phyloP scores from a whole-genome alignment of 2,797 vertebrate genomes.

The Sus cebifrons region DNA sequence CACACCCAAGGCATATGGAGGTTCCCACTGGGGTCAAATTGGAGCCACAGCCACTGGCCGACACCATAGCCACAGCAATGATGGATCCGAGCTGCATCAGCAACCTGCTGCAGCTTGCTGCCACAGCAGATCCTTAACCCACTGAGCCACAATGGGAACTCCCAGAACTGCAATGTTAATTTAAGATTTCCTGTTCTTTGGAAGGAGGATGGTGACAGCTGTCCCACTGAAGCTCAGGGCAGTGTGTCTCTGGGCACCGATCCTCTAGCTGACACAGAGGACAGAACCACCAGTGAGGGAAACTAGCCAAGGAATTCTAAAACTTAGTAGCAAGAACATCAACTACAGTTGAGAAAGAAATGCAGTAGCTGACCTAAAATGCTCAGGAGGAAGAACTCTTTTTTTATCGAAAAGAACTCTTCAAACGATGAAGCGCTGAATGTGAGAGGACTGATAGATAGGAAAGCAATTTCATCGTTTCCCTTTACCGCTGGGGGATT shows the following conservation, averaged over 20 bases:
- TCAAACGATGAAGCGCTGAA: not conserved
- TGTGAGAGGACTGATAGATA: not conserved
- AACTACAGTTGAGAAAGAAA: not conserved
- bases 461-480: not conserved
- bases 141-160: too few relatives aligned
- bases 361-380: accelerated
- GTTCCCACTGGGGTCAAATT: too few relatives aligned
- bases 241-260: accelerated
- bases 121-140: too few relatives aligned
- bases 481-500: not conserved
- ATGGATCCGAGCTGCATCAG: too few relatives aligned
- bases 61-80: too few relatives aligned
- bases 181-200: not conserved
- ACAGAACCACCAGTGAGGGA: not conserved
- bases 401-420: not conserved
- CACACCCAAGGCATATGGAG: too few relatives aligned
- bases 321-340: not conserved
- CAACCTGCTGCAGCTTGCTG: too few relatives aligned
- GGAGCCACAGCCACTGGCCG: too few relatives aligned
- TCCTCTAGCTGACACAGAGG: accelerated
- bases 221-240: accelerated
- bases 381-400: too few relatives aligned
- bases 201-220: not conserved
- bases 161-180: not conserved
- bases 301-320: not conserved